These are phyloP conservation scores for Ploceus nigricollis DNA, from an alignment of 2,113 vertebrate species.

Conservation along the genomic window DNA sequence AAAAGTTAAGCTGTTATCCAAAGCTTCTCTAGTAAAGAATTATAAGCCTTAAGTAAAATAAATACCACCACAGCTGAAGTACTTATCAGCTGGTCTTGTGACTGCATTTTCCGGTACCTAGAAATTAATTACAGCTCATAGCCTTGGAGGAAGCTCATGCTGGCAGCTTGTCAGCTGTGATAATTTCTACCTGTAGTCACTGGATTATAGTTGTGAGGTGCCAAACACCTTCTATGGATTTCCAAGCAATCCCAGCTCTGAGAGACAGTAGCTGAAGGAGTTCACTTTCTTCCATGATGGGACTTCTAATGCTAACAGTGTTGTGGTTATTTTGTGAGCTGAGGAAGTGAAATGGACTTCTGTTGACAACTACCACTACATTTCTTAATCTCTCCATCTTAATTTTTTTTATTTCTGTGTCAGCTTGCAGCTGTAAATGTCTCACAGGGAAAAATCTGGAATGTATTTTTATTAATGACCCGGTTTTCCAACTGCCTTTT, in stretches of 20 bases:
- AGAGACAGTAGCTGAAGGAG: neutral
- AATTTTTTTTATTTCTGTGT: neutral
- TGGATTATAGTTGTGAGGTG: neutral
- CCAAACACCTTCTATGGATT: neutral
- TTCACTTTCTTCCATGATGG: neutral
- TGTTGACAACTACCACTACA: neutral
- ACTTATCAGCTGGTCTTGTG: neutral
- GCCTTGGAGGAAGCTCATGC: neutral
- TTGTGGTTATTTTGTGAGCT: neutral
- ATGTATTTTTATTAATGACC: neutral
- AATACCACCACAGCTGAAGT: neutral
- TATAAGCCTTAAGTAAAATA: neutral
- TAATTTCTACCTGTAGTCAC: neutral
- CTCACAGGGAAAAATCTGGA: slow-evolving; percentile 4
- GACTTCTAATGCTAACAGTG: accelerated
- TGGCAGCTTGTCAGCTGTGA: neutral
- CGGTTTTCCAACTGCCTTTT: neutral
- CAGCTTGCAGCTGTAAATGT: slow-evolving; percentile 24
- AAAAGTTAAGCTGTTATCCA: neutral
- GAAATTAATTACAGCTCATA: neutral
- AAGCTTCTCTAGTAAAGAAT: neutral
- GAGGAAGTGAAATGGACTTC: neutral
- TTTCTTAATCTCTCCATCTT: neutral
- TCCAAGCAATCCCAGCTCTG: neutral
- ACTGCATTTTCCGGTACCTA: neutral